These are phyloP conservation scores for Tenthredo amoena DNA, from an alignment of 2,888 invertebrate species.

Conservation along the genomic window DNA sequence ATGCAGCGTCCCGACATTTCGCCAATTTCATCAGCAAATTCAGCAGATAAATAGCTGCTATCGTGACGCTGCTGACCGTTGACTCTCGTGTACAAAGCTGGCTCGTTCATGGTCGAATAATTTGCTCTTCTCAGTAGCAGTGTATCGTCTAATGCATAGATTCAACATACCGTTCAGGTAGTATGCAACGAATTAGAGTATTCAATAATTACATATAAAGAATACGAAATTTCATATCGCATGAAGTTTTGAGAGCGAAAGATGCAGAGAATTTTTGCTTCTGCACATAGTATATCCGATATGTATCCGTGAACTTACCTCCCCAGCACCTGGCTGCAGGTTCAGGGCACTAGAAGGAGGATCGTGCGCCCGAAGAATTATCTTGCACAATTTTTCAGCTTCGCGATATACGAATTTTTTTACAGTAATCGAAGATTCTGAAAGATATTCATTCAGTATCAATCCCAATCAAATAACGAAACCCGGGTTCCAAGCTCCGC, in stretches of 20 bases:
- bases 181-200: neutral
- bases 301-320: neutral
- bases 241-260: too few relatives aligned
- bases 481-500: too few relatives aligned
- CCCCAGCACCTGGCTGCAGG: neutral
- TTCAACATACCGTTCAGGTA: neutral
- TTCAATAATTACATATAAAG: too few relatives aligned
- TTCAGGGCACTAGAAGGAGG: neutral
- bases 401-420: neutral
- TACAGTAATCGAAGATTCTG: too few relatives aligned
- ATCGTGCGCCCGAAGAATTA: neutral
- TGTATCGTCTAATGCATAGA: neutral
- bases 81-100: constrained; percentile 81
- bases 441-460: too few relatives aligned
- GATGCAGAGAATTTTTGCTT: too few relatives aligned
- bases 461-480: too few relatives aligned
- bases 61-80: constrained; percentile 86
- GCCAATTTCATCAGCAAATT: constrained; percentile 78
- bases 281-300: too few relatives aligned
- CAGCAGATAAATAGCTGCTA: constrained; percentile 83
- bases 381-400: too few relatives aligned
- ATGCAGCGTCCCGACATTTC: constrained; percentile 74
- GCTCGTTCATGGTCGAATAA: constrained; percentile 64
- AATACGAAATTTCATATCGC: too few relatives aligned
- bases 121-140: neutral